phyloP scores from a whole-genome alignment of 2,888 invertebrate species.

The Parelbella ahira region DNA sequence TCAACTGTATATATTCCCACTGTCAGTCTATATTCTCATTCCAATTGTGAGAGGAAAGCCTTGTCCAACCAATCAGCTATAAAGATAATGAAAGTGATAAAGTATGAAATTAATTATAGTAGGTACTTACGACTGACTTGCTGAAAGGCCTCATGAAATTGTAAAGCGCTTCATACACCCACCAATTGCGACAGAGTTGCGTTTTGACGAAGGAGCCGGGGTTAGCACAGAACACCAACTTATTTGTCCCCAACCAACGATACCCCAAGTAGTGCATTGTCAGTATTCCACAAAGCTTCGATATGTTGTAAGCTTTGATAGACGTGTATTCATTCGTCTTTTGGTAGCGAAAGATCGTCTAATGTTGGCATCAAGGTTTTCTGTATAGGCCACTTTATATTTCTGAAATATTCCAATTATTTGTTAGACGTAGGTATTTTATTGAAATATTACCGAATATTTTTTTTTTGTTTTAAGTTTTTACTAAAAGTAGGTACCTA shows the following conservation, averaged over 20 bases:
- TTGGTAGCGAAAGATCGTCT: conserved; percentile 84
- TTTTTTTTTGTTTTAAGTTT: too few relatives aligned
- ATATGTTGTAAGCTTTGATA: conserved; percentile 93
- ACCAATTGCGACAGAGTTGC: conserved; percentile 88
- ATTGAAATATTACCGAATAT: too few relatives aligned
- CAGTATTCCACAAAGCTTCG: conserved; percentile 93
- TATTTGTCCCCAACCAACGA: conserved; percentile 83
- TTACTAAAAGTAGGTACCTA: too few relatives aligned
- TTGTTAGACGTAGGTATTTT: too few relatives aligned
- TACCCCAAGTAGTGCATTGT: conserved; percentile 82
- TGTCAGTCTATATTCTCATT: too few relatives aligned
- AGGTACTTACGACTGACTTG: conserved; percentile 92
- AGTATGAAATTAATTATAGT: too few relatives aligned
- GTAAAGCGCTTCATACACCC: conserved; percentile 89
- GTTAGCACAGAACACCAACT: conserved; percentile 89
- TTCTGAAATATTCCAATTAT: conserved; percentile 42
- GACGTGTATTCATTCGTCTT: conserved; percentile 87
- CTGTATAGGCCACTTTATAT: conserved; percentile 50
- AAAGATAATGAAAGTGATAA: too few relatives aligned
- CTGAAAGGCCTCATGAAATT: conserved; percentile 92
- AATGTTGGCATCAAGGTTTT: conserved; percentile 63
- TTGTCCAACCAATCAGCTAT: too few relatives aligned
- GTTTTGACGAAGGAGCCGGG: conserved; percentile 95
- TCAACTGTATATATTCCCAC: too few relatives aligned
- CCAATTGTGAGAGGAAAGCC: too few relatives aligned